Evolutionary conservation across 2,888 invertebrate species (phyloP).

Genomic region (Volucella inflata): DNA sequence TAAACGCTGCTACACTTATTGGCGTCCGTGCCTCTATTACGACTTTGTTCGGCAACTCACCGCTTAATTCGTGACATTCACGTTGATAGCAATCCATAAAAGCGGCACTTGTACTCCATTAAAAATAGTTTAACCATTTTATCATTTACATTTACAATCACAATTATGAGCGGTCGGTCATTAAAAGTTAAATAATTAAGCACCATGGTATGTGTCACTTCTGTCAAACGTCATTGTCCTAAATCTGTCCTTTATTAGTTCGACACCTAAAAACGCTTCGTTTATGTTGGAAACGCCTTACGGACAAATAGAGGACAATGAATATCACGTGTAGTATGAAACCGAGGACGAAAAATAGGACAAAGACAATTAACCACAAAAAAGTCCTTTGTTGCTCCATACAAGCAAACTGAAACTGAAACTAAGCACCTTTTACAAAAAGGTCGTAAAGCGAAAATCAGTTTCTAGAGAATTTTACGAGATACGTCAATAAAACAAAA

Average conservation of each 20-base stretch:
- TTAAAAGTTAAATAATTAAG: constrained; percentile 52
- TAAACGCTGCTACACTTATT: too few species aligned
- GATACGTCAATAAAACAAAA: constrained; percentile 38
- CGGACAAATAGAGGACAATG: too few species aligned
- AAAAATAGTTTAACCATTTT: too few species aligned
- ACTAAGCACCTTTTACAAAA: constrained; percentile 7
- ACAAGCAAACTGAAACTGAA: constrained; percentile 14
- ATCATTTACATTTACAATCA: too few species aligned
- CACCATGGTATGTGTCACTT: constrained; percentile 35
- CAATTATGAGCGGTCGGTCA: background rate
- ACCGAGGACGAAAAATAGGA: background rate
- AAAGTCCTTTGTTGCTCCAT: constrained; percentile 13
- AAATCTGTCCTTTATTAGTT: constrained; percentile 23
- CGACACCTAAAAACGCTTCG: constrained; percentile 27
- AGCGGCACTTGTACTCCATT: too few species aligned
- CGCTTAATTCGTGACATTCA: too few species aligned
- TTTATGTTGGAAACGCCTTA: constrained; percentile 11
- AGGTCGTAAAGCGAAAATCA: constrained; percentile 53
- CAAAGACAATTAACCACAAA: background rate
- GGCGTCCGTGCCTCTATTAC: too few species aligned
- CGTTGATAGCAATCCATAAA: too few species aligned
- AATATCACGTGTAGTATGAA: too few species aligned
- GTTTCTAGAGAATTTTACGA: constrained; percentile 37
- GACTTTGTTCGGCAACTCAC: too few species aligned
- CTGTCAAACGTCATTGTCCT: constrained; percentile 35